Evolutionary conservation across 2,113 vertebrate species (phyloP).

Genomic region (Cavia aperea): DNA sequence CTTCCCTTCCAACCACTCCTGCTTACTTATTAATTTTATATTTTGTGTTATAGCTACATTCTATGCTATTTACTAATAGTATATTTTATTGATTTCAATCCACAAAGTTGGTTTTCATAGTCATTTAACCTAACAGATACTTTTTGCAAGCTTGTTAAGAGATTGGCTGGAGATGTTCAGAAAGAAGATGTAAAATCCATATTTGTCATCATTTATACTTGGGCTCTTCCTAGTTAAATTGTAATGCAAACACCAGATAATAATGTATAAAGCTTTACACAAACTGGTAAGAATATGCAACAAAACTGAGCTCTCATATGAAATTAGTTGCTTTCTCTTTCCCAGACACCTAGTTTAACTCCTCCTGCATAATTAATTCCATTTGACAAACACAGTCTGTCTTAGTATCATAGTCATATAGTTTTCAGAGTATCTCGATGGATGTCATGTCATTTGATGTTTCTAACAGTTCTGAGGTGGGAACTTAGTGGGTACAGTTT

Average conservation of each 20-base stretch:
- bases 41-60: not conserved
- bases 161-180: not conserved
- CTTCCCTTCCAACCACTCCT: not conserved
- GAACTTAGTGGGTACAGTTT: not conserved
- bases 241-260: not conserved
- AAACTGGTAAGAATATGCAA: not conserved
- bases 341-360: not conserved
- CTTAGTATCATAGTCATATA: not conserved
- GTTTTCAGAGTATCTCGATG: not conserved
- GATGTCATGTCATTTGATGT: not conserved
- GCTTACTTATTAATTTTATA: not conserved
- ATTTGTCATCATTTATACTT: not conserved
- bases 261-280: not conserved
- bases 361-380: not conserved
- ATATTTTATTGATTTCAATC: slow-evolving; percentile 30
- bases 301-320: not conserved
- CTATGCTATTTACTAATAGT: slow-evolving; percentile 18
- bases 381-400: not conserved
- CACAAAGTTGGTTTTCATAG: not conserved
- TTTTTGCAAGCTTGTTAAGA: not conserved
- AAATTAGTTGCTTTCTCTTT: not conserved
- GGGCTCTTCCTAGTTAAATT: not conserved
- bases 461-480: not conserved
- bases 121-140: slow-evolving; percentile 17
- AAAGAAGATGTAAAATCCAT: not conserved